These are phyloP conservation scores for Maconellicoccus hirsutus DNA, from an alignment of 1,140 invertebrate genomes.

Conservation along the genomic window DNA sequence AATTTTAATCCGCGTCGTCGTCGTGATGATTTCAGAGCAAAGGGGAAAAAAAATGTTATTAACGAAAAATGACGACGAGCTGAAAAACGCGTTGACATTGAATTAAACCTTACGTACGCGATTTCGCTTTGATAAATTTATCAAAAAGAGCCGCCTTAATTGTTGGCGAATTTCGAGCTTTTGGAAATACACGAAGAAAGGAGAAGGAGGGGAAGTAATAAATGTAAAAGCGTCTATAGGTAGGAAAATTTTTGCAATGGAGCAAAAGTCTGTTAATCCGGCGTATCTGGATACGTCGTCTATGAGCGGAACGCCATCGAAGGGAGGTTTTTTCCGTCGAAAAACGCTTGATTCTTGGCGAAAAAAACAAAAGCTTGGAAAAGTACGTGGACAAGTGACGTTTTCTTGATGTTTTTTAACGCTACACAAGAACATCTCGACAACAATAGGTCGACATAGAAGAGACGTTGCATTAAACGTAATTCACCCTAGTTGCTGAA, in stretches of 20 bases:
- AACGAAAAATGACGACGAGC: no score
- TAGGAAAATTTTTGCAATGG: no score
- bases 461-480: constrained; percentile 3
- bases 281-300: background rate
- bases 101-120: no score
- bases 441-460: background rate
- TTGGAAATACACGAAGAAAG: no score
- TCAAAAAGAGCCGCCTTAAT: no score
- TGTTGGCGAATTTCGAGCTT: no score
- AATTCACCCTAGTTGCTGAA: background rate
- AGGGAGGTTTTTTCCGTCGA: background rate
- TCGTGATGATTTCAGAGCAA: no score
- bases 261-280: background rate
- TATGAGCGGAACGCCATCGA: background rate
- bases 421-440: background rate
- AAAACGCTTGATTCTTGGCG: constrained; percentile 7
- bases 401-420: background rate
- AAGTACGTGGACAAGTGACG: constrained; percentile 7
- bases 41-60: no score
- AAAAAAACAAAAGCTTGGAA: background rate
- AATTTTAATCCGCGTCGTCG: no score
- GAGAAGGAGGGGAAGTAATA: background rate
- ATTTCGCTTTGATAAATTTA: no score
- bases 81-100: no score
- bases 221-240: background rate